A percentile compares a stretch with the other conserved stretches of the same genome.
Evolutionary conservation across 2,888 invertebrate species (phyloP).

Genomic region (Icerya purchasi): DNA sequence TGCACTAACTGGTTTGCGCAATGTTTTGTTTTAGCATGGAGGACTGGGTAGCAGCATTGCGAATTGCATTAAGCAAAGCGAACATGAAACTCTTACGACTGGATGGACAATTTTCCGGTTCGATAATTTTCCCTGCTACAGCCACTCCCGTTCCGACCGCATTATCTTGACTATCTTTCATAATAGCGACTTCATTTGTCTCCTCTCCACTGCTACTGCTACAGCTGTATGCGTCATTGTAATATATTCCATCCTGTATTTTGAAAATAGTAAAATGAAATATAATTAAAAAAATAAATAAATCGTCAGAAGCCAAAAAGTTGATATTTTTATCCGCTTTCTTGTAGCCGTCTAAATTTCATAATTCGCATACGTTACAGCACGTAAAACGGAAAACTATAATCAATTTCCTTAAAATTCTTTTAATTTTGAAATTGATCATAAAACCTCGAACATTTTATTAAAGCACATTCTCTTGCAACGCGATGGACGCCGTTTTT

Average conservation of each 20-base stretch:
- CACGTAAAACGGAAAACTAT: no score
- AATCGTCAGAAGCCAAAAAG: not conserved
- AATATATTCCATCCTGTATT: slow-evolving; percentile 47
- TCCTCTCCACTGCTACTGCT: slow-evolving; percentile 36
- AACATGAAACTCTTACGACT: slow-evolving; percentile 14
- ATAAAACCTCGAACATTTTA: no score
- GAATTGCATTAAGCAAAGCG: slow-evolving; percentile 18
- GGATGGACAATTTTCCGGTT: not conserved
- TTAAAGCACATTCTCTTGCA: no score
- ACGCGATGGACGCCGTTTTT: no score
- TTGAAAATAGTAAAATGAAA: slow-evolving; percentile 9
- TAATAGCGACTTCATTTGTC: not conserved
- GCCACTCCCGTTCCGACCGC: no score
- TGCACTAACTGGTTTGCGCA: not conserved
- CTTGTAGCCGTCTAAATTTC: no score
- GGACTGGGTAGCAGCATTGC: slow-evolving; percentile 2
- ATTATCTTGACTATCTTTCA: not conserved
- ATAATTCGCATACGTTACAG: no score
- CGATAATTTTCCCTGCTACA: not conserved
- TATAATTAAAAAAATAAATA: not conserved
- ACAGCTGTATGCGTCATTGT: slow-evolving; percentile 49
- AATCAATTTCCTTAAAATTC: no score
- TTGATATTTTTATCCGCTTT: no score
- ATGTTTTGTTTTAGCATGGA: not conserved
- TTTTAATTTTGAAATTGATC: no score